These are phyloP conservation scores for Epinotia bilunana DNA, from an alignment of 2,888 invertebrate species.

Conservation along the genomic window DNA sequence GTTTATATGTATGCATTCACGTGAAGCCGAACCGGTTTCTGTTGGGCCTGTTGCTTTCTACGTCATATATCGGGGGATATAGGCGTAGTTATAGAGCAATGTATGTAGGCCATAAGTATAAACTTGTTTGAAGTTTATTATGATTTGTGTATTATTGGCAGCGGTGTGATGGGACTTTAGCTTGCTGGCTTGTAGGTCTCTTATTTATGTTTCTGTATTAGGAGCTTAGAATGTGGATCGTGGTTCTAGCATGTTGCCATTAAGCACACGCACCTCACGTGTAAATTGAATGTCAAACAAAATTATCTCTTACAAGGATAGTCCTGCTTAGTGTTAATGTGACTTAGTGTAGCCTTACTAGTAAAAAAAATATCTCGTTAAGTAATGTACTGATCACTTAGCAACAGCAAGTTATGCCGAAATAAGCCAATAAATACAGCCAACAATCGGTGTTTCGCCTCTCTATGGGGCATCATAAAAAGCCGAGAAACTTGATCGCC, in stretches of 20 bases:
- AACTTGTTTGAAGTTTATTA: conserved; percentile 73
- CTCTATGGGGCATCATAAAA: background rate
- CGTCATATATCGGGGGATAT: conserved; percentile 75
- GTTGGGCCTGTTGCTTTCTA: conserved; percentile 75
- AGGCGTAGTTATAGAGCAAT: conserved; percentile 68
- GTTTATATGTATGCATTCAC: conserved; percentile 76
- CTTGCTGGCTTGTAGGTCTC: conserved; percentile 63
- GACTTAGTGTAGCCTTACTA: too few species aligned
- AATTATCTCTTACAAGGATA: conserved; percentile 36
- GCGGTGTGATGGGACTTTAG: conserved; percentile 73
- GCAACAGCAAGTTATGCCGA: background rate
- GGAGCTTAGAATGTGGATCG: conserved; percentile 53
- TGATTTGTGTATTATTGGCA: conserved; percentile 77
- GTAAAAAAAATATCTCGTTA: background rate
- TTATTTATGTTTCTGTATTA: conserved; percentile 64
- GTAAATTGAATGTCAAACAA: conserved; percentile 41
- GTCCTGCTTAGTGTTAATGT: conserved; percentile 19
- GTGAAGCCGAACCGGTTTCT: conserved; percentile 77
- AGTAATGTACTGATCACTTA: background rate
- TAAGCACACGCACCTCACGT: conserved; percentile 41
- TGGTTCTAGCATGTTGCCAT: conserved; percentile 44
- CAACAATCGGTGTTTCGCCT: background rate
- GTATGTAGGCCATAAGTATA: conserved; percentile 69
- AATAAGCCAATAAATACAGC: background rate
- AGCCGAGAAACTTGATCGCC: background rate